Evolutionary conservation across 1,140 invertebrate species (phyloP).

Genomic region (Scaptomyza montana): DNA sequence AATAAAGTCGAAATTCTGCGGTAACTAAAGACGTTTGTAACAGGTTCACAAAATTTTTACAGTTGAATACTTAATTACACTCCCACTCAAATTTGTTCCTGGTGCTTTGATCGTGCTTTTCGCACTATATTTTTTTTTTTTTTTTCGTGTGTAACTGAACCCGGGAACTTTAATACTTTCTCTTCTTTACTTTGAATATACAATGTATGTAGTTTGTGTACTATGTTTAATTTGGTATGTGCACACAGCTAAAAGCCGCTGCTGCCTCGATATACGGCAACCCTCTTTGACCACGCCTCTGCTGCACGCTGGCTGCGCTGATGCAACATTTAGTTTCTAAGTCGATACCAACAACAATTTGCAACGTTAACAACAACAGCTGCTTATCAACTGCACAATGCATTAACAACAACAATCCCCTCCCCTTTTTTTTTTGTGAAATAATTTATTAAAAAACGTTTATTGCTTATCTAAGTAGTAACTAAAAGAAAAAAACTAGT

Average conservation of each 20-base stretch:
- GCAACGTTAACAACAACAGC: conserved; percentile 43
- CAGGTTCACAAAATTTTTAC: too few relatives aligned
- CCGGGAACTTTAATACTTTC: not conserved
- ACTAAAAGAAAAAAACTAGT: conserved; percentile 29
- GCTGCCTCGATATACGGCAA: not conserved
- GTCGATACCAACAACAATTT: conserved; percentile 36
- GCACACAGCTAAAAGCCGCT: conserved; percentile 7
- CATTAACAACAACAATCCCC: conserved; percentile 40
- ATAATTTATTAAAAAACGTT: conserved; percentile 17
- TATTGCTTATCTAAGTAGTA: conserved; percentile 49
- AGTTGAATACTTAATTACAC: too few relatives aligned
- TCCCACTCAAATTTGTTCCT: not conserved
- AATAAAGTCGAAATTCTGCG: not conserved
- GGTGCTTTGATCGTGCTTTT: conserved; percentile 10
- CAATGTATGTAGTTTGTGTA: not conserved
- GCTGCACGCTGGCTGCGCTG: conserved; percentile 44
- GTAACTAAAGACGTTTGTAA: not conserved
- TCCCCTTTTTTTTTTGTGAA: not conserved
- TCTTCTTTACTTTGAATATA: not conserved
- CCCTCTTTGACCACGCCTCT: conserved; percentile 32
- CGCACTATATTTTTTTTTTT: not conserved
- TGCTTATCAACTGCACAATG: conserved; percentile 62
- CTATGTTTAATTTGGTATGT: not conserved
- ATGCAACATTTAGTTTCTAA: conserved; percentile 33
- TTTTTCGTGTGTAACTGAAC: conserved; percentile 11